These are phyloP conservation scores for Hesperia comma DNA, from an alignment of 2,888 invertebrate genomes.

Conservation along the genomic window DNA sequence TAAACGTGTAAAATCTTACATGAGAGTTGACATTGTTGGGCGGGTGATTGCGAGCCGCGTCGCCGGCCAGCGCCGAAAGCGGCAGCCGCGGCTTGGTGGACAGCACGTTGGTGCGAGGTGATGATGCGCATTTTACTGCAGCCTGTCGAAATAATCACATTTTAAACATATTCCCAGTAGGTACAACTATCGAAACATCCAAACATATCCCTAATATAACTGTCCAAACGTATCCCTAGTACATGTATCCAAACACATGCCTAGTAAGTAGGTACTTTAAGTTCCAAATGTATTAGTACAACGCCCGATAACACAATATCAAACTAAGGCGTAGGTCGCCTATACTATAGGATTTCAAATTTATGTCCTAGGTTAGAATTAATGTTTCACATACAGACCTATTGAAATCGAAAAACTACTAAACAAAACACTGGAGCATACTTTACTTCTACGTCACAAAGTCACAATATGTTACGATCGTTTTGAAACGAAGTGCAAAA, in stretches of 20 bases:
- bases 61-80: constrained; percentile 72
- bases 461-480: not conserved
- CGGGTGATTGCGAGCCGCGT: constrained; percentile 74
- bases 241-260: not conserved
- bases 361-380: too few relatives aligned
- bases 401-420: too few relatives aligned
- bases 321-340: too few relatives aligned
- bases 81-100: constrained; percentile 78
- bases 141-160: constrained; percentile 57
- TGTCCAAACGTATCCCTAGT: not conserved
- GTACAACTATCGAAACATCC: too few relatives aligned
- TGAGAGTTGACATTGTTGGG: constrained; percentile 80
- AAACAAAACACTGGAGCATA: too few relatives aligned
- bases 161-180: constrained; percentile 12
- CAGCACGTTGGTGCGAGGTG: constrained; percentile 78
- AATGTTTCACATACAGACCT: too few relatives aligned
- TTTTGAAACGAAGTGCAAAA: constrained; percentile 12
- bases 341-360: too few relatives aligned
- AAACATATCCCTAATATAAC: not conserved
- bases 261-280: too few relatives aligned
- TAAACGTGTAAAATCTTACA: constrained; percentile 59
- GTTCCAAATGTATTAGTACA: too few relatives aligned
- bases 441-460: too few relatives aligned
- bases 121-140: constrained; percentile 81
- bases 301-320: too few relatives aligned